Evolutionary conservation across 2,888 invertebrate genomes (phyloP).

Genomic region (Oligia fasciuncula): DNA sequence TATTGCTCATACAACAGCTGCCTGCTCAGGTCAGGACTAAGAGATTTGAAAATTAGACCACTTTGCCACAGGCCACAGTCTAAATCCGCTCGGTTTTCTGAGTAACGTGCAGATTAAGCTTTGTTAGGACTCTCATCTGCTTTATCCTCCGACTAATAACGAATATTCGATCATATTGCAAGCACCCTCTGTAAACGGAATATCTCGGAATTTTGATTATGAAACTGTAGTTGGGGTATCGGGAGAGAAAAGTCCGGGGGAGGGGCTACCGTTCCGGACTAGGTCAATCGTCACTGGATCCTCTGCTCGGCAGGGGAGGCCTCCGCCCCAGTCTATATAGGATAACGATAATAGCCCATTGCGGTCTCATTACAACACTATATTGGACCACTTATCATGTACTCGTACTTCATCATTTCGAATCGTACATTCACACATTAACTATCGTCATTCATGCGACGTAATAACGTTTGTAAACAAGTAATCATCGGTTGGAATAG

Average conservation of each 20-base stretch:
- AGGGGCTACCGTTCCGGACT: slow-evolving; percentile 71
- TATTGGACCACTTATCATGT: slow-evolving; percentile 77
- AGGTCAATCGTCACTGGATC: slow-evolving; percentile 82
- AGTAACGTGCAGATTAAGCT: background rate
- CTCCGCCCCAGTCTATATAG: slow-evolving; percentile 74
- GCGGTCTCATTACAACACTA: slow-evolving; percentile 76
- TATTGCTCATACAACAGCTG: background rate
- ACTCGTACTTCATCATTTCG: slow-evolving; percentile 63
- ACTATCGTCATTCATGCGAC: slow-evolving; percentile 58
- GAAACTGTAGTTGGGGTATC: slow-evolving; percentile 69
- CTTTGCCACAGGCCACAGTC: background rate
- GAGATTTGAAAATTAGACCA: background rate
- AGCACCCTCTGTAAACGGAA: slow-evolving; percentile 24
- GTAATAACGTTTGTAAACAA: slow-evolving; percentile 68
- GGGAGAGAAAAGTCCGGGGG: slow-evolving; percentile 66
- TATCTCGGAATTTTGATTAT: slow-evolving; percentile 59
- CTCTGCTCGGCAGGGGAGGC: slow-evolving; percentile 65
- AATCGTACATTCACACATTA: slow-evolving; percentile 53
- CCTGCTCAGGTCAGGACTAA: background rate
- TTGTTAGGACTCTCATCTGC: slow-evolving; percentile 6
- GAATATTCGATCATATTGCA: slow-evolving; percentile 40
- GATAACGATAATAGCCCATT: slow-evolving; percentile 81
- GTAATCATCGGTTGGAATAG: slow-evolving; percentile 70
- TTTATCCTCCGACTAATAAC: slow-evolving; percentile 23
- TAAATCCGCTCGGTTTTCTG: background rate